Evolutionary conservation across 2,797 vertebrate genomes (phyloP).

Genomic region (Neosilurus hyrtlii): DNA sequence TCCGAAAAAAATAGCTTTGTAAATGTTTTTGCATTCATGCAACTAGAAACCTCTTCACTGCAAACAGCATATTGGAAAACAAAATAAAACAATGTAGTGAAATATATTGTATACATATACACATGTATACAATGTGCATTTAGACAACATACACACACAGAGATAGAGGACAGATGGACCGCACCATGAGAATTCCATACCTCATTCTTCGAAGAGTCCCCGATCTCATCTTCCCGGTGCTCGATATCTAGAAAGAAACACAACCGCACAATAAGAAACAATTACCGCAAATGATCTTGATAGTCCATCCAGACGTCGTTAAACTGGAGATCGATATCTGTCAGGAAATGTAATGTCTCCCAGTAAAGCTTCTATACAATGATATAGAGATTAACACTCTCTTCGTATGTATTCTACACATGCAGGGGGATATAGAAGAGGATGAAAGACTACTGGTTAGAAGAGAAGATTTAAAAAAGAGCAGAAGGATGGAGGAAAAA

Average conservation of each 20-base stretch:
- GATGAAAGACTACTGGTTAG: neutral
- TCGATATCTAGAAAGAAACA: conserved; percentile 75
- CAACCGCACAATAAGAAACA: conserved; percentile 60
- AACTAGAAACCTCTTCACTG: conserved; percentile 23
- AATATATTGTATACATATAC: conserved; percentile 50
- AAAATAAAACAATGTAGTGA: conserved; percentile 30
- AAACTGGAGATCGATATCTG: conserved; percentile 31
- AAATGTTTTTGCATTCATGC: conserved; percentile 6
- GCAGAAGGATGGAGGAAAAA: neutral
- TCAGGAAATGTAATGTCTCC: neutral
- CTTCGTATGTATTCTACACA: conserved; percentile 1
- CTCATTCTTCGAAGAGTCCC: conserved; percentile 71
- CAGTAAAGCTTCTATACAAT: neutral
- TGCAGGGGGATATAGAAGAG: neutral
- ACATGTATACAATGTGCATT: conserved; percentile 22
- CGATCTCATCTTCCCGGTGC: conserved; percentile 73
- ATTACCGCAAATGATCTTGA: conserved; percentile 62
- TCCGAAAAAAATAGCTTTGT: conserved; percentile 32
- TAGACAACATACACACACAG: conserved; percentile 5
- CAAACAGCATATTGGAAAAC: neutral
- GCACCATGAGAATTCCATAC: conserved; percentile 64
- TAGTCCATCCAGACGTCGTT: conserved; percentile 36
- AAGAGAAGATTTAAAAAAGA: neutral
- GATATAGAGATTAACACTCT: neutral
- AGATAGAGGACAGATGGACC: conserved; percentile 22